Conservation (phyloP, 2,888 invertebrate genomes). For the Pinctada fucata region DNA sequence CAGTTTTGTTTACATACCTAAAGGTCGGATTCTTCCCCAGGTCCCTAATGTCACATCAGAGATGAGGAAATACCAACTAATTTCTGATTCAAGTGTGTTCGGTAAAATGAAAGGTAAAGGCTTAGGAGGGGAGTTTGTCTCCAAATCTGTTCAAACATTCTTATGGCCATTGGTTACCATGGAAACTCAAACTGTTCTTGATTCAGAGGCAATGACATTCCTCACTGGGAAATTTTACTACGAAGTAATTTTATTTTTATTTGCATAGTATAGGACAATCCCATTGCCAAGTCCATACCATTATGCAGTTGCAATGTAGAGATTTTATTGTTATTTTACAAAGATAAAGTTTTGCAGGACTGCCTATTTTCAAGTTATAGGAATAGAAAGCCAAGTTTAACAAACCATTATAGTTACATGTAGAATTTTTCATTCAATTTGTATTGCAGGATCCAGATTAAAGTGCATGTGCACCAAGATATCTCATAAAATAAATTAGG, state of each 20-base stretch:
- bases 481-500: too few relatives aligned
- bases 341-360: too few relatives aligned
- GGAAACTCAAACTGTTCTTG: constrained; percentile 20
- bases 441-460: too few relatives aligned
- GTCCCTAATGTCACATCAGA: not conserved
- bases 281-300: too few relatives aligned
- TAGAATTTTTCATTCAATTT: too few relatives aligned
- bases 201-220: constrained; percentile 15
- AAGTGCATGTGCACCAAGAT: too few relatives aligned
- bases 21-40: not conserved
- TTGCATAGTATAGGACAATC: not conserved
- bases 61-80: not conserved
- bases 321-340: too few relatives aligned
- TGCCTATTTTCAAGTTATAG: too few relatives aligned
- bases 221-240: constrained; percentile 3
- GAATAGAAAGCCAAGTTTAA: too few relatives aligned
- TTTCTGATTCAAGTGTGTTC: constrained; percentile 7
- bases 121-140: not conserved
- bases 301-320: too few relatives aligned
- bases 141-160: not conserved
- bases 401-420: too few relatives aligned
- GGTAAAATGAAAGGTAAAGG: not conserved
- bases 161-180: not conserved
- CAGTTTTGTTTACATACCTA: not conserved
- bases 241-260: constrained; percentile 2